Conservation (phyloP, 2,888 invertebrate genomes). For the Nephrotoma appendiculata region DNA sequence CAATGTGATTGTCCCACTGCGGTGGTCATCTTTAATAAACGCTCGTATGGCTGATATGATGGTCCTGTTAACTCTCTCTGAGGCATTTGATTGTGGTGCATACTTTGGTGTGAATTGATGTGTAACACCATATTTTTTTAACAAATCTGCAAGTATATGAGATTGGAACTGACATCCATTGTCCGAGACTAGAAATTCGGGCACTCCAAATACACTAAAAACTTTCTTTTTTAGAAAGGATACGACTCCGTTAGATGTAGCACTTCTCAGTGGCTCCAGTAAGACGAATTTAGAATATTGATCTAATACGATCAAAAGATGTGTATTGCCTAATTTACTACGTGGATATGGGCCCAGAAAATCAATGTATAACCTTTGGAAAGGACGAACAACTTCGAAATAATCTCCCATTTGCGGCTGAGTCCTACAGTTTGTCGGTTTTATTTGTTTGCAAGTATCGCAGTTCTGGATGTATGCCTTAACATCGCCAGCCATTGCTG, state of each 20-base stretch:
- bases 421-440: no score
- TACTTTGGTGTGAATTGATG: background rate
- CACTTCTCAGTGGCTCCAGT: background rate
- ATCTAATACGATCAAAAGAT: background rate
- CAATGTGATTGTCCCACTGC: background rate
- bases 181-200: background rate
- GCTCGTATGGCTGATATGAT: background rate
- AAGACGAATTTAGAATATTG: background rate
- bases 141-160: background rate
- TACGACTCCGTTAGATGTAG: background rate
- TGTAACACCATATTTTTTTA: background rate
- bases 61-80: background rate
- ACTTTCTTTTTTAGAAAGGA: background rate
- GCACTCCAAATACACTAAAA: background rate
- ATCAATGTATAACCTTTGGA: background rate
- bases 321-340: background rate
- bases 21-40: background rate
- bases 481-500: background rate
- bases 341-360: background rate
- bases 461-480: background rate
- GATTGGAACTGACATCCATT: background rate
- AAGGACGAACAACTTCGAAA: background rate
- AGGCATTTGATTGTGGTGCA: background rate
- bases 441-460: background rate
- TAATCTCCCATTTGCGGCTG: background rate